Percentiles rank a stretch among this genome's conserved stretches.
phyloP scores from a whole-genome alignment of 2,888 invertebrate genomes.

The Andricus curvator region DNA sequence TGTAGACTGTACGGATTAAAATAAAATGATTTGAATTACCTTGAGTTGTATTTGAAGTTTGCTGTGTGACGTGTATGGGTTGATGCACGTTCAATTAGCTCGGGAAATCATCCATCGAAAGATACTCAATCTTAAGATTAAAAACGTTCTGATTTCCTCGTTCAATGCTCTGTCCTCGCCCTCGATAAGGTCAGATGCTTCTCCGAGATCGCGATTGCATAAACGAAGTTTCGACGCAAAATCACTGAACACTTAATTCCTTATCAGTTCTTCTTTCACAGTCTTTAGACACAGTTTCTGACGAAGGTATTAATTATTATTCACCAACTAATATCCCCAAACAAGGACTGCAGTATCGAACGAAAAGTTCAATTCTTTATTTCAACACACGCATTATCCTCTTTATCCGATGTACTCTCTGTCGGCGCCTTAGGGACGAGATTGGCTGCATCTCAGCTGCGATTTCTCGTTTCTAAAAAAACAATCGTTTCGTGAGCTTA shows the following conservation, averaged over 20 bases:
- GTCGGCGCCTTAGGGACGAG: conserved; percentile 43
- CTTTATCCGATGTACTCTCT: conserved; percentile 44
- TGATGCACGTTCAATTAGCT: conserved; percentile 26
- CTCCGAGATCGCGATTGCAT: conserved; percentile 25
- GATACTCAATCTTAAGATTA: conserved; percentile 26
- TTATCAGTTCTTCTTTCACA: conserved; percentile 24
- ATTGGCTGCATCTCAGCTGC: conserved; percentile 47
- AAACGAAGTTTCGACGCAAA: conserved; percentile 4
- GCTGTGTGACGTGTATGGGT: conserved; percentile 8
- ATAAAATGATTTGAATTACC: conserved; percentile 8
- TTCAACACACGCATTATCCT: conserved; percentile 53
- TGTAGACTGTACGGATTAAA: not conserved
- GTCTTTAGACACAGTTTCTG: conserved; percentile 17
- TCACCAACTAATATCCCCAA: not conserved
- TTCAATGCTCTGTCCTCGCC: conserved; percentile 34
- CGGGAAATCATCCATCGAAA: conserved; percentile 33
- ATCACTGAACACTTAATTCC: conserved; percentile 25
- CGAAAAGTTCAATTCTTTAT: conserved; percentile 31
- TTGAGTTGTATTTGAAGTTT: conserved; percentile 12
- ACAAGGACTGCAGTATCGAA: not conserved
- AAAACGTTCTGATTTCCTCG: conserved; percentile 26
- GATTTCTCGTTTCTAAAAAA: conserved; percentile 46
- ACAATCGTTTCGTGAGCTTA: conserved; percentile 1
- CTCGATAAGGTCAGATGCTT: conserved; percentile 41
- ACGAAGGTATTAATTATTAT: not conserved